These are phyloP conservation scores for Selene dorsalis DNA, from an alignment of 2,797 vertebrate species.

Conservation along the genomic window DNA sequence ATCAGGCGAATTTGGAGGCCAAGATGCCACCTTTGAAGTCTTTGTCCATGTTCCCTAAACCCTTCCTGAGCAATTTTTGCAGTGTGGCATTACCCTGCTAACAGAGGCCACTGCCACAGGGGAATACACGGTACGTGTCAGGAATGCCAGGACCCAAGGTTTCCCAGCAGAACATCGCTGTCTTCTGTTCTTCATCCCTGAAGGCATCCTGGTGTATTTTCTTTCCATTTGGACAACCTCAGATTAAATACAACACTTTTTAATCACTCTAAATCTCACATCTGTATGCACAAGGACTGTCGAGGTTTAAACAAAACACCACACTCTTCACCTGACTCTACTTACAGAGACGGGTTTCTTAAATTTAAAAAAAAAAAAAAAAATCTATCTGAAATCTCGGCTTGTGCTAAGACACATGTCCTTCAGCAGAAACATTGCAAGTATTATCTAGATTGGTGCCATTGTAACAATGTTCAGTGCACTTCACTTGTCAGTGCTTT, in stretches of 20 bases:
- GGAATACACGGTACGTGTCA: not conserved
- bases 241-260: not conserved
- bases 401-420: not conserved
- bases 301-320: too few species aligned
- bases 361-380: too few species aligned
- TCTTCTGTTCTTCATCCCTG: not conserved
- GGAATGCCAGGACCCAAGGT: not conserved
- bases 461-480: not conserved
- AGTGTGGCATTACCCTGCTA: not conserved
- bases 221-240: not conserved
- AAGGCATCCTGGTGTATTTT: too few species aligned
- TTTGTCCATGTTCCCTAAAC: not conserved
- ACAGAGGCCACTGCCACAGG: not conserved
- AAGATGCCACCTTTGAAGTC: not conserved
- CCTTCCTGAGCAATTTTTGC: not conserved
- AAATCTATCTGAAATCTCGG: too few species aligned
- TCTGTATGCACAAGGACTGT: not conserved
- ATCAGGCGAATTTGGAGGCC: not conserved
- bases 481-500: not conserved
- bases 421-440: not conserved
- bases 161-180: not conserved
- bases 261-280: not conserved
- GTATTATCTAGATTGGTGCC: not conserved
- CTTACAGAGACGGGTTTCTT: not conserved
- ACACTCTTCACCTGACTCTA: not conserved